Percentiles rank a stretch among this genome's conserved stretches.
Evolutionary conservation across 2,888 invertebrate species (phyloP).

Genomic region (Ophraella communa): DNA sequence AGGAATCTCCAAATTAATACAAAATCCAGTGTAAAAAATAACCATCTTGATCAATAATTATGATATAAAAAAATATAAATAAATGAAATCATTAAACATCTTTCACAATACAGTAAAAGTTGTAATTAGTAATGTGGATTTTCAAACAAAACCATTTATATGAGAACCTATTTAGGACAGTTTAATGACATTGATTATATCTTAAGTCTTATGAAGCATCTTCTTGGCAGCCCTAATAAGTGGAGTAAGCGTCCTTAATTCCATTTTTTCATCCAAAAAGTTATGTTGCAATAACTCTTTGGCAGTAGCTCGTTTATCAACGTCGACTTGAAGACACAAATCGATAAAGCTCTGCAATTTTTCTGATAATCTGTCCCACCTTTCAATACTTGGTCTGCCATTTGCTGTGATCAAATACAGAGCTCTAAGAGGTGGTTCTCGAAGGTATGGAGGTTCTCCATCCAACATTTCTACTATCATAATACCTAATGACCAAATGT

Average conservation of each 20-base stretch:
- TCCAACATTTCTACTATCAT: conserved; percentile 99
- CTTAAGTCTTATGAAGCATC: conserved; percentile 71
- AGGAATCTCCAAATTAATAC: too few species aligned
- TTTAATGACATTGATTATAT: not conserved
- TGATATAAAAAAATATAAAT: too few species aligned
- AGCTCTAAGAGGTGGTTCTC: conserved; percentile 90
- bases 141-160: too few species aligned
- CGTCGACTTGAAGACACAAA: conserved; percentile 86
- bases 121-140: too few species aligned
- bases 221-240: conserved; percentile 91
- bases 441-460: conserved; percentile 95
- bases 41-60: too few species aligned
- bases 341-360: conserved; percentile 85
- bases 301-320: conserved; percentile 78
- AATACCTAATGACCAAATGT: conserved; percentile 96
- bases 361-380: conserved; percentile 79
- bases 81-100: too few species aligned
- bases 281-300: conserved; percentile 79
- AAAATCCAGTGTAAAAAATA: too few species aligned
- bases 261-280: conserved; percentile 81
- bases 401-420: conserved; percentile 95
- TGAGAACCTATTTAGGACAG: too few species aligned
- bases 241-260: conserved; percentile 81
- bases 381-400: conserved; percentile 89
- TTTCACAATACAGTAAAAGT: too few species aligned